A percentile compares a stretch with the other conserved stretches of the same genome.
Conservation (phyloP, 2,113 vertebrate species). For the Blennius ocellaris region DNA sequence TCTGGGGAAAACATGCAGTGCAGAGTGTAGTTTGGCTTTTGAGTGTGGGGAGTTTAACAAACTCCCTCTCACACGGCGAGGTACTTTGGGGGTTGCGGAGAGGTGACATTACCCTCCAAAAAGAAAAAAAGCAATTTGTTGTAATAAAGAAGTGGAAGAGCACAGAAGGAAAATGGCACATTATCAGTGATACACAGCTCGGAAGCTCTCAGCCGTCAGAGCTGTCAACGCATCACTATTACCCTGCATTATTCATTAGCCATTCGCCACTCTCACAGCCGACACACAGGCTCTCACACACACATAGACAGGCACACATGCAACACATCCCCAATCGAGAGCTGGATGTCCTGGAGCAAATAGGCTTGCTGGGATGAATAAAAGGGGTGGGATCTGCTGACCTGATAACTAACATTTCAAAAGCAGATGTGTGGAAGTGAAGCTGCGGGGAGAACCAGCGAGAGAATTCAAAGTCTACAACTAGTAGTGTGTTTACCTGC, state of each 20-base stretch:
- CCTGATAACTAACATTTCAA: constrained; percentile 48
- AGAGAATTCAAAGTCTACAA: constrained; percentile 20
- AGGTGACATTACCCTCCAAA: constrained; percentile 29
- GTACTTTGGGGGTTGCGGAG: constrained; percentile 14
- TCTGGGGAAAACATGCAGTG: not conserved
- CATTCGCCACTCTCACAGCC: constrained; percentile 59
- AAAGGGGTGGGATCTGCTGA: constrained; percentile 44
- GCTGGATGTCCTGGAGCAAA: constrained; percentile 57
- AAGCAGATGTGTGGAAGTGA: constrained; percentile 35
- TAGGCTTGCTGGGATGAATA: constrained; percentile 50
- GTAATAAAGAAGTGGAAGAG: constrained; percentile 78
- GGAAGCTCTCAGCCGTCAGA: constrained; percentile 79
- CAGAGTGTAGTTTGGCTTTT: constrained; percentile 17
- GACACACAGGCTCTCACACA: constrained; percentile 26
- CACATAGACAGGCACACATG: constrained; percentile 9
- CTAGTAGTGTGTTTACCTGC: constrained; percentile 47
- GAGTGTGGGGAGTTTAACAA: constrained; percentile 5
- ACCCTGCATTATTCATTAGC: constrained; percentile 88
- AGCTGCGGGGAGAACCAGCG: not conserved
- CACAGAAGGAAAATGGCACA: constrained; percentile 72
- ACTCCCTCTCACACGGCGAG: constrained; percentile 13
- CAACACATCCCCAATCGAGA: constrained; percentile 19
- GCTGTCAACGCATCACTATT: constrained; percentile 84
- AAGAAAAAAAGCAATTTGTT: constrained; percentile 73
- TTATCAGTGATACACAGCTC: constrained; percentile 78